Evolutionary conservation across 2,888 invertebrate species (phyloP).

Genomic region (Coecobrya sp.): DNA sequence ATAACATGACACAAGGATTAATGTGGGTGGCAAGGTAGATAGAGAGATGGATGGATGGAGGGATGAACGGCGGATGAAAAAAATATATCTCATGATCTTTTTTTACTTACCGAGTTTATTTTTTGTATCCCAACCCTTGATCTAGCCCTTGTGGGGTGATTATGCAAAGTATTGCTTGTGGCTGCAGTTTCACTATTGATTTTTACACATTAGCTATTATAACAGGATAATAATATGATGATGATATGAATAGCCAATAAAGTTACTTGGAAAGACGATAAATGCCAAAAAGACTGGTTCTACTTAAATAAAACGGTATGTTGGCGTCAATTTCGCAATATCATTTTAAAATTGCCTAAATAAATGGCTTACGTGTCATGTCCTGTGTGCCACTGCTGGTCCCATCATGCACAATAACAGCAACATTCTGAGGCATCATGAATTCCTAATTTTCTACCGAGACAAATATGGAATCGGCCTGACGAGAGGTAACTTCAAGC

Average conservation of each 20-base stretch:
- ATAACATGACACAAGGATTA: constrained; percentile 59
- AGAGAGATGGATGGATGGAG: not conserved
- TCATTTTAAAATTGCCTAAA: constrained; percentile 53
- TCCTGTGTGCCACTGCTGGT: not conserved
- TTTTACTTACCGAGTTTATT: not conserved
- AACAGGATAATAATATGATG: not conserved
- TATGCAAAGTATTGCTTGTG: not conserved
- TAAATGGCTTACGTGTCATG: constrained; percentile 39
- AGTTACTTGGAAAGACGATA: constrained; percentile 45
- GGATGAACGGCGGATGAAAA: not conserved
- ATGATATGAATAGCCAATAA: constrained; percentile 44
- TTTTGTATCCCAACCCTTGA: not conserved
- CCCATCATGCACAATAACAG: constrained; percentile 33
- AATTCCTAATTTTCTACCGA: constrained; percentile 58
- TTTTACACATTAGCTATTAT: constrained; percentile 32
- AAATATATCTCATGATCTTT: constrained; percentile 34
- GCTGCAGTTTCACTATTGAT: constrained; percentile 40
- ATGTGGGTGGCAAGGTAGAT: constrained; percentile 48
- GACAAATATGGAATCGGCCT: constrained; percentile 67
- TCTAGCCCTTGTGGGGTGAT: not conserved
- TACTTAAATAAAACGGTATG: constrained; percentile 35
- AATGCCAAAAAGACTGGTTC: constrained; percentile 65
- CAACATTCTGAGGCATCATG: constrained; percentile 5
- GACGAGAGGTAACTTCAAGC: constrained; percentile 18
- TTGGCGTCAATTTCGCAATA: constrained; percentile 68